A percentile compares a stretch with the other conserved stretches of the same genome.
phyloP scores from a whole-genome alignment of 2,888 invertebrate species.

The Tinea trinotella region DNA sequence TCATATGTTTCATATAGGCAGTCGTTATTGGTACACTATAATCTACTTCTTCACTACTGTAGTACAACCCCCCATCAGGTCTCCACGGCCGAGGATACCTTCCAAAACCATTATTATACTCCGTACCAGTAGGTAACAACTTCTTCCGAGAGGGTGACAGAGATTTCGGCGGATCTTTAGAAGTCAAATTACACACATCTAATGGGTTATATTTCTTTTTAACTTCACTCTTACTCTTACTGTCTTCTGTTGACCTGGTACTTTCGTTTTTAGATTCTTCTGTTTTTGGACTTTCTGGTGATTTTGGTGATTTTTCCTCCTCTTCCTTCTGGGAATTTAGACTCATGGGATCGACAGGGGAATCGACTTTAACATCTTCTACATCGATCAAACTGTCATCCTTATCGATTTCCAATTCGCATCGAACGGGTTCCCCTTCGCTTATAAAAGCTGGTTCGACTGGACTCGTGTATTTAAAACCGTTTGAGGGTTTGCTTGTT shows the following conservation, averaged over 20 bases:
- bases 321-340: constrained; percentile 32
- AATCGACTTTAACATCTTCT: constrained; percentile 57
- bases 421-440: constrained; percentile 54
- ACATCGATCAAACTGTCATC: constrained; percentile 59
- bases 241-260: constrained; percentile 45
- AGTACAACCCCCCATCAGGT: constrained; percentile 56
- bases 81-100: constrained; percentile 75
- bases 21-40: constrained; percentile 92
- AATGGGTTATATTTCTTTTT: constrained; percentile 71
- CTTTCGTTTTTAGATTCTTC: constrained; percentile 36
- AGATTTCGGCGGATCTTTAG: constrained; percentile 72
- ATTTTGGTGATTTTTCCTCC: constrained; percentile 20
- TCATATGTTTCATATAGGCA: constrained; percentile 88
- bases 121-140: constrained; percentile 44
- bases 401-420: constrained; percentile 64
- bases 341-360: constrained; percentile 31
- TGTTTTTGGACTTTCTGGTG: constrained; percentile 22
- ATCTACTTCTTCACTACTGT: constrained; percentile 75
- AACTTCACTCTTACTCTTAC: constrained; percentile 39
- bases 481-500: constrained; percentile 51
- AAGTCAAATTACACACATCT: constrained; percentile 75
- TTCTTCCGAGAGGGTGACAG: constrained; percentile 65
- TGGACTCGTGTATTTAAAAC: constrained; percentile 41
- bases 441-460: constrained; percentile 48
- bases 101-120: constrained; percentile 49